Conservation (phyloP, 2,113 vertebrate genomes). For the Limnothrissa miodon region DNA sequence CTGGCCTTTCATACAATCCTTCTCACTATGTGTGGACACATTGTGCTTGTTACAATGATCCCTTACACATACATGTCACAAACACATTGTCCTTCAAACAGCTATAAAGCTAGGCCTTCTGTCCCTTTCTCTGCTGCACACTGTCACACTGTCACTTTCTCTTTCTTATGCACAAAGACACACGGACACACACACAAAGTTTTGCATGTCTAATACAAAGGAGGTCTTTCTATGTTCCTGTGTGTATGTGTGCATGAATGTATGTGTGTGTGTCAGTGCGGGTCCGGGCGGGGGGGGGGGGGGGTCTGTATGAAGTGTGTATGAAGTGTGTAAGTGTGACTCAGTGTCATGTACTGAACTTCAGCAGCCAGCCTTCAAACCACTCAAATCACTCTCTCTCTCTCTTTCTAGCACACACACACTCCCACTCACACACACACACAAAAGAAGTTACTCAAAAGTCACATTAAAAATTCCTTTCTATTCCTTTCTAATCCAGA, state of each 20-base stretch:
- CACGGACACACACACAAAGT: not conserved
- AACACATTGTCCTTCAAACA: not conserved
- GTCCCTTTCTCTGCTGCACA: not conserved
- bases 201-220: constrained; percentile 6
- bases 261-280: constrained; percentile 21
- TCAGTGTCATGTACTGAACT: constrained; percentile 23
- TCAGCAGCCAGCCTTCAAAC: constrained; percentile 1
- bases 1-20: not conserved
- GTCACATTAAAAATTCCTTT: not conserved
- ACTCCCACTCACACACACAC: constrained; percentile 10
- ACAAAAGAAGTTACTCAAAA: not conserved
- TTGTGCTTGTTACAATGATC: constrained; percentile 3
- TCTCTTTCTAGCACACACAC: not conserved
- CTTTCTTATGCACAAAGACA: not conserved
- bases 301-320: constrained; percentile 3
- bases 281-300: not conserved
- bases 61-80: not conserved
- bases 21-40: not conserved
- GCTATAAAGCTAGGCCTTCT: not conserved
- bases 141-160: not conserved
- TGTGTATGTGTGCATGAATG: not conserved
- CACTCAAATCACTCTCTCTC: not conserved
- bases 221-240: not conserved
- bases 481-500: not conserved
- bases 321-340: not conserved